These are phyloP conservation scores for Percopsis transmontana DNA, from an alignment of 2,113 vertebrate species.

Conservation along the genomic window DNA sequence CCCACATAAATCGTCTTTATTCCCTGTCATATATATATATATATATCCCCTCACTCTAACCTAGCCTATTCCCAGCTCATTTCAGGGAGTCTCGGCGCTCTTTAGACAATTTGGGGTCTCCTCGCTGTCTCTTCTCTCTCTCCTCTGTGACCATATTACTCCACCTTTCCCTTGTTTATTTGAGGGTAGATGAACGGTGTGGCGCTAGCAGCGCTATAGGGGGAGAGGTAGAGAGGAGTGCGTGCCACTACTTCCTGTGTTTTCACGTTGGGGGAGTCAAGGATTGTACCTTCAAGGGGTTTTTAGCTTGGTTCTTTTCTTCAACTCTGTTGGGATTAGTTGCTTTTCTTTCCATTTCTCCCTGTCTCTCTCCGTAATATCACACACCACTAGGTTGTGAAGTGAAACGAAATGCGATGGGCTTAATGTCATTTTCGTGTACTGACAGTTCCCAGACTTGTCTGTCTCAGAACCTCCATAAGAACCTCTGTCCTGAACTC, in stretches of 20 bases:
- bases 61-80: background rate
- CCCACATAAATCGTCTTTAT: conserved; percentile 44
- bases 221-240: too few species aligned
- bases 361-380: background rate
- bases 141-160: too few species aligned
- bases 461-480: conserved; percentile 37
- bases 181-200: too few species aligned
- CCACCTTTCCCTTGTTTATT: too few species aligned
- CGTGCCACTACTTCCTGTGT: too few species aligned
- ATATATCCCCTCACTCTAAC: conserved; percentile 14
- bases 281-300: too few species aligned
- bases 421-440: conserved; percentile 45
- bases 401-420: conserved; percentile 41
- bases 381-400: background rate
- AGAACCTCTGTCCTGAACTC: conserved; percentile 15
- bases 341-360: background rate
- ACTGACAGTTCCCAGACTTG: conserved; percentile 24
- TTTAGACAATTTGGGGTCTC: too few species aligned
- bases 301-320: too few species aligned
- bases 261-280: too few species aligned
- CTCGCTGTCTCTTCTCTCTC: too few species aligned
- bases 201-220: too few species aligned
- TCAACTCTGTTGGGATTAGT: too few species aligned
- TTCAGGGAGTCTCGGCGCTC: background rate
- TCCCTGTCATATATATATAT: conserved; percentile 24